These are phyloP conservation scores for Ochropleura plecta DNA, from an alignment of 2,888 invertebrate species.

Conservation along the genomic window DNA sequence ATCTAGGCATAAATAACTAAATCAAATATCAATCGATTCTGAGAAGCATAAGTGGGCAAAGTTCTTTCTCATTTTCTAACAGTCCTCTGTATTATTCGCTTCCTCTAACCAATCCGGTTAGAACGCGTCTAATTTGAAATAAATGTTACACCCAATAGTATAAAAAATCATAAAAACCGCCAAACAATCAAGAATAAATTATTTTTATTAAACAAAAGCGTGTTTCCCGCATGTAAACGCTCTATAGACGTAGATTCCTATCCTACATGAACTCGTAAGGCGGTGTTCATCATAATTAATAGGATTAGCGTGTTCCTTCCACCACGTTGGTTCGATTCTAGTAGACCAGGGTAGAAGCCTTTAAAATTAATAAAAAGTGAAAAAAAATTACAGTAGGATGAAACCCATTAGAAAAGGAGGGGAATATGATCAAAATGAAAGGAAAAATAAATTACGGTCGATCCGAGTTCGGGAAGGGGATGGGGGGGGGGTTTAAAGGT, in stretches of 20 bases:
- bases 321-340: slow-evolving; percentile 25
- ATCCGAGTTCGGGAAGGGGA: too few relatives aligned
- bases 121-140: neutral
- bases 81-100: neutral
- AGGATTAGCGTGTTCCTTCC: slow-evolving; percentile 58
- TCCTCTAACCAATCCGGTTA: neutral
- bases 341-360: too few relatives aligned
- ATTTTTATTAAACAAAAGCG: neutral
- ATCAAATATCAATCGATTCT: neutral
- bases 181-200: neutral
- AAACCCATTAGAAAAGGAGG: too few relatives aligned
- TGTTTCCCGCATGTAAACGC: slow-evolving; percentile 4
- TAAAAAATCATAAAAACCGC: neutral
- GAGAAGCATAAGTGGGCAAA: neutral
- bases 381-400: too few relatives aligned
- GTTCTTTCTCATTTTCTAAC: neutral
- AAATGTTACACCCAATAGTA: neutral
- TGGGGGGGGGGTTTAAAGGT: too few relatives aligned
- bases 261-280: slow-evolving; percentile 12
- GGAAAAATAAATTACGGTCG: too few relatives aligned
- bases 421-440: too few relatives aligned
- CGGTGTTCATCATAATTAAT: slow-evolving; percentile 50
- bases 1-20: too few relatives aligned
- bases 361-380: too few relatives aligned
- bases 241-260: slow-evolving; percentile 18